Percentiles rank a stretch among this genome's conserved stretches.
These are phyloP conservation scores for Leptopilina boulardi DNA, from an alignment of 1,140 invertebrate genomes.

Conservation along the genomic window DNA sequence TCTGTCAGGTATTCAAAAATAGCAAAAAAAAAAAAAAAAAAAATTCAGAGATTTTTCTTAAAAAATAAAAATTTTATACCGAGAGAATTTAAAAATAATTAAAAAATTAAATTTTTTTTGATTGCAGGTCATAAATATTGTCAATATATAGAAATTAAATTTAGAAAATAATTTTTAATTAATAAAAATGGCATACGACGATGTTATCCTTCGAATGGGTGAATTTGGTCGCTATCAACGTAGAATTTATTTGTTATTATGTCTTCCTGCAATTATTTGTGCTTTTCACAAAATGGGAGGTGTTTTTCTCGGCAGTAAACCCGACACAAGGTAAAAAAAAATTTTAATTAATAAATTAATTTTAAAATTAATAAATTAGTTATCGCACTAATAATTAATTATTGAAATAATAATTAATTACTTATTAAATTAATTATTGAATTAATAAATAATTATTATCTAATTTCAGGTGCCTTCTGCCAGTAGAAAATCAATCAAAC, in stretches of 20 bases:
- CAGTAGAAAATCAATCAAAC: slow-evolving; percentile 76
- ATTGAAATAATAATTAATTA: background rate
- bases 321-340: slow-evolving; percentile 77
- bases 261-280: slow-evolving; percentile 83
- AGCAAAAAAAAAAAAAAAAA: no score
- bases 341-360: slow-evolving; percentile 21
- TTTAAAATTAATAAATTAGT: background rate
- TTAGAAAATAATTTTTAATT: background rate
- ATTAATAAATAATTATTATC: background rate
- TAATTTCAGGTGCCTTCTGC: slow-evolving; percentile 78
- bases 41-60: no score
- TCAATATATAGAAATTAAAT: background rate
- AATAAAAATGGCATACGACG: slow-evolving; percentile 83
- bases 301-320: slow-evolving; percentile 83
- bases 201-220: slow-evolving; percentile 81
- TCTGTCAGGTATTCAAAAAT: no score
- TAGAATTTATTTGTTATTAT: slow-evolving; percentile 83
- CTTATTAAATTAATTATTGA: no score
- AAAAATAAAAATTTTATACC: no score
- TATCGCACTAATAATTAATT: no score
- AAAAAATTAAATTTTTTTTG: background rate
- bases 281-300: slow-evolving; percentile 87
- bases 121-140: background rate
- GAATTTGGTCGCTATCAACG: slow-evolving; percentile 86
- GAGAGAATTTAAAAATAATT: no score